Conservation (phyloP, 2,888 invertebrate species). For the Netelia inedita region DNA sequence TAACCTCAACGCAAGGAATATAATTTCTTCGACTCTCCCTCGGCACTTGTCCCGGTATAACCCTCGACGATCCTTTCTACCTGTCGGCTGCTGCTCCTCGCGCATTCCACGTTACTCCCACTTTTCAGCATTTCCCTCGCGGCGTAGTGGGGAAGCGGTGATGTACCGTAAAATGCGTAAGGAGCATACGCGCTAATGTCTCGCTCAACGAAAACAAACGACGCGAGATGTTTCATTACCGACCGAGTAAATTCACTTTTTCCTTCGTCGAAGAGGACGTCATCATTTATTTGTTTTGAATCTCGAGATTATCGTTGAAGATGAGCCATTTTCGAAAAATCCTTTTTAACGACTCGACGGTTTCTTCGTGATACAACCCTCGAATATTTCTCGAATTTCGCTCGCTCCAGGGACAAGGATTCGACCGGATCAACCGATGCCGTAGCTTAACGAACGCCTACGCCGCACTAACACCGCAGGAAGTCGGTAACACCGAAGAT, state of each 20-base stretch:
- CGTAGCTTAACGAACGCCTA: constrained; percentile 33
- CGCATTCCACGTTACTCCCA: constrained; percentile 71
- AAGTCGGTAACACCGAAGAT: background rate
- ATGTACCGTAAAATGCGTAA: constrained; percentile 60
- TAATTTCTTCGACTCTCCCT: constrained; percentile 45
- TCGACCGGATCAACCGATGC: background rate
- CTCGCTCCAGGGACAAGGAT: background rate
- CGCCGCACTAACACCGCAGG: constrained; percentile 8
- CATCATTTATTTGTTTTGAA: no score
- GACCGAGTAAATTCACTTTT: constrained; percentile 31
- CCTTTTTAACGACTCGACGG: no score
- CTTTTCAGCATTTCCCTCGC: constrained; percentile 67
- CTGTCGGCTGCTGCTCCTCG: constrained; percentile 70
- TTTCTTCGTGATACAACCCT: no score
- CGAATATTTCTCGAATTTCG: no score
- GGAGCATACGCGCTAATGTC: constrained; percentile 13
- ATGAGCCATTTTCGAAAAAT: no score
- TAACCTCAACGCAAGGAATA: constrained; percentile 54
- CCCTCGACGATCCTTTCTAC: constrained; percentile 69
- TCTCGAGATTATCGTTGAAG: no score
- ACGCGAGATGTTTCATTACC: background rate
- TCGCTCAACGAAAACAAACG: background rate
- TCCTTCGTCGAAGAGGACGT: background rate
- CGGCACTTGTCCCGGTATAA: constrained; percentile 62
- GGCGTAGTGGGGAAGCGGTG: constrained; percentile 40